These are phyloP conservation scores for Nematopogon swammerdamellus DNA, from an alignment of 2,888 invertebrate species.

Conservation along the genomic window DNA sequence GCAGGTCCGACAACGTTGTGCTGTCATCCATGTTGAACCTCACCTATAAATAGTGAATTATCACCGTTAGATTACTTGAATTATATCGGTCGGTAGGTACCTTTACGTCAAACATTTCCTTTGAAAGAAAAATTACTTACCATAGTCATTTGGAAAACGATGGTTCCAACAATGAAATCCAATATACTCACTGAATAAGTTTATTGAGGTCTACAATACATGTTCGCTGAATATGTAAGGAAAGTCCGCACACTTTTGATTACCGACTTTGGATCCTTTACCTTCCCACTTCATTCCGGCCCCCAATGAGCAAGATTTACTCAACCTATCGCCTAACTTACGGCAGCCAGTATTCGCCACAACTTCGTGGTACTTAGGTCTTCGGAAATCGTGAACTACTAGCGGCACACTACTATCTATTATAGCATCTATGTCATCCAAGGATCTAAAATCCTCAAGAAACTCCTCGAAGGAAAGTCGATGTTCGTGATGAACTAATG, in stretches of 20 bases:
- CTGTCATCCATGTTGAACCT: constrained; percentile 78
- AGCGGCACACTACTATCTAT: constrained; percentile 11
- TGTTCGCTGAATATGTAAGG: constrained; percentile 33
- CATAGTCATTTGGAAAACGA: too few relatives aligned
- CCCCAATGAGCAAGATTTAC: constrained; percentile 28
- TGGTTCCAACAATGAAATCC: neutral
- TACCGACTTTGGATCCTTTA: constrained; percentile 14
- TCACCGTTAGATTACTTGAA: neutral
- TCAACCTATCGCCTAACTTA: too few relatives aligned
- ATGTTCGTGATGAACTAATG: constrained; percentile 1
- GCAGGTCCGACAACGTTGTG: constrained; percentile 84
- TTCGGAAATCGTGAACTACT: constrained; percentile 33
- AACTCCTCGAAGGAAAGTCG: constrained; percentile 24
- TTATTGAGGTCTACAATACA: constrained; percentile 34
- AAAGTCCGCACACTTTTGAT: constrained; percentile 20
- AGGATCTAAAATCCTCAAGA: constrained; percentile 29
- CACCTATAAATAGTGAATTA: constrained; percentile 56
- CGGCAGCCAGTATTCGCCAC: constrained; percentile 19
- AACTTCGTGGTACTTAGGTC: constrained; percentile 26
- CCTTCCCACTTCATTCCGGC: constrained; percentile 19
- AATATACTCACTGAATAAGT: neutral
- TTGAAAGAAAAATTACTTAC: too few relatives aligned
- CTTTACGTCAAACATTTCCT: too few relatives aligned
- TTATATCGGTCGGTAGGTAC: neutral
- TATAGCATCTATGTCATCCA: constrained; percentile 20